Evolutionary conservation across 1,140 invertebrate genomes (phyloP).

Genomic region (Atta cephalotes): DNA sequence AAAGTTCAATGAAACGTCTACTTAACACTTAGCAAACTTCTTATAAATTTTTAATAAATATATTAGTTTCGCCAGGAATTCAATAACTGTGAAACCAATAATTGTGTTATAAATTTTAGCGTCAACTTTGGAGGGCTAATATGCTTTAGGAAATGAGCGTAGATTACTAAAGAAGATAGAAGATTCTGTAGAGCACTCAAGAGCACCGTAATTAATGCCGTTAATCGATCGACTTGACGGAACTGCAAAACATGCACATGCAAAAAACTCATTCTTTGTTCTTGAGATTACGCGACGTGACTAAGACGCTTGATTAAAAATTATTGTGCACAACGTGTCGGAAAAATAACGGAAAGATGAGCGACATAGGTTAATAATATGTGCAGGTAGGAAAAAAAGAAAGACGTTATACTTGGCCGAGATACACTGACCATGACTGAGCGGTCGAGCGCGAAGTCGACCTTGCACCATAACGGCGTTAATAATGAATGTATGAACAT

Average conservation of each 20-base stretch:
- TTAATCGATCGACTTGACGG: background rate
- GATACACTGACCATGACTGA: conserved; percentile 15
- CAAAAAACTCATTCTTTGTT: background rate
- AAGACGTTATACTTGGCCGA: conserved; percentile 19
- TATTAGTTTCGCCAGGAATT: too few species aligned
- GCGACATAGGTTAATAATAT: too few species aligned
- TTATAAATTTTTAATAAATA: too few species aligned
- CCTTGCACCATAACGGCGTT: conserved; percentile 29
- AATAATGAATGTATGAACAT: conserved; percentile 1
- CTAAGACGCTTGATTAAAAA: conserved; percentile 24
- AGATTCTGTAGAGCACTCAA: background rate
- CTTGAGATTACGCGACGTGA: background rate
- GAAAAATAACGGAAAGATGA: background rate
- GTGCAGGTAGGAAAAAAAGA: background rate
- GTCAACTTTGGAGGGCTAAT: too few species aligned
- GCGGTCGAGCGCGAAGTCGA: conserved; percentile 8
- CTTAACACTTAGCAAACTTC: too few species aligned
- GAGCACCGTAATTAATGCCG: background rate
- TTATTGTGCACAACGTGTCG: background rate
- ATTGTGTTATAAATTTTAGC: too few species aligned
- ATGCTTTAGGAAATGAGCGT: background rate
- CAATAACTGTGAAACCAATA: too few species aligned
- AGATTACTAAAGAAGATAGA: background rate
- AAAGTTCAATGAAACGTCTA: too few species aligned
- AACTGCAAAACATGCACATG: background rate